These are phyloP conservation scores for Chelmon rostratus DNA, from an alignment of 2,797 vertebrate species.

Conservation along the genomic window DNA sequence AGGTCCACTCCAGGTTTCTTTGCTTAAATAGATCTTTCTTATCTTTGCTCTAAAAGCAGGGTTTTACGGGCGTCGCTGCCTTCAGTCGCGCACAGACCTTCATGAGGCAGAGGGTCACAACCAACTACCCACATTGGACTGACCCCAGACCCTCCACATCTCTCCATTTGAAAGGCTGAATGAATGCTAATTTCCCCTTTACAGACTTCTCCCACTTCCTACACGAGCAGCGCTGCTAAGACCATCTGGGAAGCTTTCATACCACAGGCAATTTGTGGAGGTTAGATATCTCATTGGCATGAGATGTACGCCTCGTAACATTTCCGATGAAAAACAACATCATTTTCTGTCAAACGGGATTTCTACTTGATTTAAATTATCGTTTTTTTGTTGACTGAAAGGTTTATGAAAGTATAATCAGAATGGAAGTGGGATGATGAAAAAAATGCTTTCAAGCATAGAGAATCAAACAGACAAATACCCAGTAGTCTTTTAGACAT, in stretches of 20 bases:
- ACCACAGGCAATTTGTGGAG: conserved; percentile 58
- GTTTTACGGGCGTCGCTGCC: neutral
- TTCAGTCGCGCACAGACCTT: neutral
- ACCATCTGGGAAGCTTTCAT: conserved; percentile 63
- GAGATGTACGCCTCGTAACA: conserved; percentile 35
- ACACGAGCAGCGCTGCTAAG: conserved; percentile 37
- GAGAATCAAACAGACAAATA: conserved; percentile 28
- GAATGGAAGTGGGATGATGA: conserved; percentile 24
- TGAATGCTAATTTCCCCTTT: conserved; percentile 55
- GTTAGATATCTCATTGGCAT: conserved; percentile 56
- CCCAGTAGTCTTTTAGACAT: conserved; percentile 3
- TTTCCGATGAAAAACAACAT: conserved; percentile 59
- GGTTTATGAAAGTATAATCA: conserved; percentile 52
- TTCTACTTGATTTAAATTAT: conserved; percentile 58
- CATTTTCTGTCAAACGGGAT: conserved; percentile 52
- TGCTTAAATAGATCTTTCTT: neutral
- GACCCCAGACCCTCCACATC: conserved; percentile 45
- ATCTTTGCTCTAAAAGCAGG: neutral
- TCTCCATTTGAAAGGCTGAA: conserved; percentile 43
- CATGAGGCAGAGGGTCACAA: neutral
- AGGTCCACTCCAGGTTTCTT: neutral
- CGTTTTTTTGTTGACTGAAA: conserved; percentile 51
- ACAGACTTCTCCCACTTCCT: conserved; percentile 44
- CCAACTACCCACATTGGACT: conserved; percentile 24
- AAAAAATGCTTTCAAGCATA: conserved; percentile 21